A percentile compares a stretch with the other conserved stretches of the same genome.
These are phyloP conservation scores for Pseudomyrmex cubaensis DNA, from an alignment of 1,140 invertebrate genomes.

Conservation along the genomic window DNA sequence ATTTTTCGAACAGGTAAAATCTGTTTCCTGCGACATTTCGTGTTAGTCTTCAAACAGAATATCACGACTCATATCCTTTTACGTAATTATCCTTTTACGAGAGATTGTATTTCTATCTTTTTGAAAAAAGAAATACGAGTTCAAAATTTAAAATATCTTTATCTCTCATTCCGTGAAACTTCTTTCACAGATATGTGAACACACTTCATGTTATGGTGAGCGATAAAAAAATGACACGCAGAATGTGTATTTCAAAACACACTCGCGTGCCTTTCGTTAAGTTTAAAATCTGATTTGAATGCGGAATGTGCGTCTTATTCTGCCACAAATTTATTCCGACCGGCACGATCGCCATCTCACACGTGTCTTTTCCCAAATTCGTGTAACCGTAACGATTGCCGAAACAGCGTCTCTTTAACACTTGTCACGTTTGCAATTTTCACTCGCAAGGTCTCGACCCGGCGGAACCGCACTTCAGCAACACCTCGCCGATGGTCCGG, in stretches of 20 bases:
- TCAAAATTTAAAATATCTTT: background rate
- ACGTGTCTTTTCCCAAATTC: background rate
- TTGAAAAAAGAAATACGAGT: background rate
- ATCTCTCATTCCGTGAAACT: background rate
- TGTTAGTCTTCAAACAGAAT: no score
- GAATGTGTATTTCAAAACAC: background rate
- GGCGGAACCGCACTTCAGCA: constrained; percentile 96
- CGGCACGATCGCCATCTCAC: background rate
- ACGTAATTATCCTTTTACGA: no score
- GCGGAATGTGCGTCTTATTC: background rate
- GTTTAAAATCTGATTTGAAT: background rate
- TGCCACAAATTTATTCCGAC: background rate
- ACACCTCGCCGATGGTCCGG: constrained; percentile 92
- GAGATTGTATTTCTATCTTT: no score
- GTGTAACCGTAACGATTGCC: background rate
- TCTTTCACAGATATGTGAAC: background rate
- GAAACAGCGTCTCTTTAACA: background rate
- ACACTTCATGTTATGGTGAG: no score
- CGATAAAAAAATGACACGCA: no score
- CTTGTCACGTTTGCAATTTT: constrained; percentile 52
- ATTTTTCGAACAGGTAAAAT: no score
- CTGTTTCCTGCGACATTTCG: no score
- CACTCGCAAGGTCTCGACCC: constrained; percentile 92
- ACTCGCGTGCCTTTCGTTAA: background rate
- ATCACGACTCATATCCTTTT: no score